These are phyloP conservation scores for Sinohyriopsis cumingii DNA, from an alignment of 2,888 invertebrate species.

Conservation along the genomic window DNA sequence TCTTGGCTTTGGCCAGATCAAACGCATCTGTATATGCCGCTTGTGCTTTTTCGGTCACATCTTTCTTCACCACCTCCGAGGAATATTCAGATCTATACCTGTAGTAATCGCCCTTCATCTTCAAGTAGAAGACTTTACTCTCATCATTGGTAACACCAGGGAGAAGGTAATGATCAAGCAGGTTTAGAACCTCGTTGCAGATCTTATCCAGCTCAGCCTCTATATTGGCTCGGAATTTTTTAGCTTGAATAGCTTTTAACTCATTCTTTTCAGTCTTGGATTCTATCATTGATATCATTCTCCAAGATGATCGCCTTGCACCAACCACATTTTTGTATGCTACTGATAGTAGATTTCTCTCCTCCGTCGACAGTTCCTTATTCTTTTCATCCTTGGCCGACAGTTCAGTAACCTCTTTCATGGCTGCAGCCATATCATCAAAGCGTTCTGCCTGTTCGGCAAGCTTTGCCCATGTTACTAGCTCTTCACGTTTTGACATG, in stretches of 20 bases:
- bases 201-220: slow-evolving; percentile 99
- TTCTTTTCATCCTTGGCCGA: slow-evolving; percentile 82
- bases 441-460: slow-evolving; percentile 98
- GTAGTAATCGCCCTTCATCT: slow-evolving; percentile 99
- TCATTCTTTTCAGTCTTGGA: slow-evolving; percentile 88
- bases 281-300: slow-evolving; percentile 98
- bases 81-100: slow-evolving; percentile 99
- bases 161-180: slow-evolving; percentile 98
- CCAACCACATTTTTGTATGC: slow-evolving; percentile 99
- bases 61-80: slow-evolving; percentile 87
- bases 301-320: slow-evolving; percentile 96
- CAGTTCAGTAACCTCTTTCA: slow-evolving; percentile 95
- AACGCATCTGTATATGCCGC: slow-evolving; percentile 83
- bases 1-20: slow-evolving; percentile 98
- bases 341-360: slow-evolving; percentile 96
- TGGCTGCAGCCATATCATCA: slow-evolving; percentile 98
- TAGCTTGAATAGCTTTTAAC: slow-evolving; percentile 99
- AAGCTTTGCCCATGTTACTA: slow-evolving; percentile 98
- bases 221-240: slow-evolving; percentile 99
- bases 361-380: slow-evolving; percentile 95
- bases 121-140: slow-evolving; percentile 99
- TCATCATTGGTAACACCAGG: slow-evolving; percentile 98
- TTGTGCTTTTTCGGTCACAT: slow-evolving; percentile 29
- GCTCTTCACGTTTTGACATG: slow-evolving; percentile 80
- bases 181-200: slow-evolving; percentile 97